Evolutionary conservation across 2,113 vertebrate genomes (phyloP), one percentile per base, ranked within the genome.

Genomic region (Scomber scombrus): DNA sequence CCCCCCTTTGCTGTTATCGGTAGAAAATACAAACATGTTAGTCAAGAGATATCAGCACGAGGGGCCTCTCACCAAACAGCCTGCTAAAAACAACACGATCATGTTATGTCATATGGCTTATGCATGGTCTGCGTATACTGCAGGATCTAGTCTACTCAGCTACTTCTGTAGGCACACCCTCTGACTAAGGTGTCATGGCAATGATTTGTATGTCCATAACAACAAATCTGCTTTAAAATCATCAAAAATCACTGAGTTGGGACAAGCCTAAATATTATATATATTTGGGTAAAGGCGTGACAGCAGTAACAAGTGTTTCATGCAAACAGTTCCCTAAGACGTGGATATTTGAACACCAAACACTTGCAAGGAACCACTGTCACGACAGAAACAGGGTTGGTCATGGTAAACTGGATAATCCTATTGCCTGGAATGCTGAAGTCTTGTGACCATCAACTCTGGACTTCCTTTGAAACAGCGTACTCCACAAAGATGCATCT

Each of bases 1-100:
- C 11, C 9, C 61, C 9, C 11, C 51, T 11, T 47, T 49, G 5
- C 4, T 3, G 26, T 79, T 79, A 84, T 92, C 76, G 46, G 45
- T 15, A 13, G 23, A 50, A 74, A 82, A 69, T 19, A 50, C 50
- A 18, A 21, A 70, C 71, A 26, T 26, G 65, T 46, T 69, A 4
- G 50, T 47, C 3, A 5, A 4, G 11, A 80, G 84, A 89, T 85
- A 86, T 29, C 9, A 3, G 15, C n/a, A 40, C 0, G 46, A 57
- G 52, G 64, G 21, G 60, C 45, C 51, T 73, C 49, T 9, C 10
- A 16, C n/a, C 40, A 62, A 64, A 40, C 55, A 56, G 51, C 65
- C 6, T 1, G 31, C 40, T 58, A 54, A 71, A 78, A 51, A 29
- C 1, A 68, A 19, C 65, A 71, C 0, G 15, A 50, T 55, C 0